Conservation (phyloP, 2,888 invertebrate genomes). For the Apotomis turbidana region DNA sequence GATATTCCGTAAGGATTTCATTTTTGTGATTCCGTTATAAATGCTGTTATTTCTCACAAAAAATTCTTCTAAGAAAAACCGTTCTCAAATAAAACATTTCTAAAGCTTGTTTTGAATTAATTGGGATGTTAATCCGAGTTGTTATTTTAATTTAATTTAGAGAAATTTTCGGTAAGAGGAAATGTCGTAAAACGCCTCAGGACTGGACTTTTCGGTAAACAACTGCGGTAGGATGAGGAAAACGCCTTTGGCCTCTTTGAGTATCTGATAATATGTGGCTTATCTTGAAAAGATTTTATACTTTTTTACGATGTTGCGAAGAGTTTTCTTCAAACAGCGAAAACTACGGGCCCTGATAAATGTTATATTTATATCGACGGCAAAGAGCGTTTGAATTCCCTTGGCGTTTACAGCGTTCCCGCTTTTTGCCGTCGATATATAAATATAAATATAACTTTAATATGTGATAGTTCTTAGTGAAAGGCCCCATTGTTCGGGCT, state of each 20-base stretch:
- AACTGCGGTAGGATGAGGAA: slow-evolving; percentile 10
- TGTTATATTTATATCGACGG: neutral
- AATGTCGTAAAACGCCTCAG: slow-evolving; percentile 24
- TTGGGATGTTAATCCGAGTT: slow-evolving; percentile 34
- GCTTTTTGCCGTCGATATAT: no score
- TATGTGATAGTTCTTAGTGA: no score
- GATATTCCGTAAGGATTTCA: neutral
- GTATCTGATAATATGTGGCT: slow-evolving; percentile 22
- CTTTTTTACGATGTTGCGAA: slow-evolving; percentile 8
- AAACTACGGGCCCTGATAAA: neutral
- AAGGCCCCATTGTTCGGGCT: no score
- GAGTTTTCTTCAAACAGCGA: slow-evolving; percentile 1
- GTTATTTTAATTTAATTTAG: slow-evolving; percentile 36
- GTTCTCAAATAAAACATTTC: neutral
- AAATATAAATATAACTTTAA: no score
- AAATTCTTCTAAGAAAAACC: neutral
- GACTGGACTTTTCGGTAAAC: slow-evolving; percentile 16
- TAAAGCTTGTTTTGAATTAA: slow-evolving; percentile 37
- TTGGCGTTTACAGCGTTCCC: neutral
- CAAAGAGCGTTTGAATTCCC: no score
- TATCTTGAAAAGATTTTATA: slow-evolving; percentile 1
- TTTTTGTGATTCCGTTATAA: neutral
- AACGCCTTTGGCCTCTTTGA: slow-evolving; percentile 10
- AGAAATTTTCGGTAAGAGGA: slow-evolving; percentile 6
- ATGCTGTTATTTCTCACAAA: neutral